Evolutionary conservation across 2,888 invertebrate genomes (phyloP), one percentile per base, ranked within the genome.

Genomic region (Melipona beecheii): DNA sequence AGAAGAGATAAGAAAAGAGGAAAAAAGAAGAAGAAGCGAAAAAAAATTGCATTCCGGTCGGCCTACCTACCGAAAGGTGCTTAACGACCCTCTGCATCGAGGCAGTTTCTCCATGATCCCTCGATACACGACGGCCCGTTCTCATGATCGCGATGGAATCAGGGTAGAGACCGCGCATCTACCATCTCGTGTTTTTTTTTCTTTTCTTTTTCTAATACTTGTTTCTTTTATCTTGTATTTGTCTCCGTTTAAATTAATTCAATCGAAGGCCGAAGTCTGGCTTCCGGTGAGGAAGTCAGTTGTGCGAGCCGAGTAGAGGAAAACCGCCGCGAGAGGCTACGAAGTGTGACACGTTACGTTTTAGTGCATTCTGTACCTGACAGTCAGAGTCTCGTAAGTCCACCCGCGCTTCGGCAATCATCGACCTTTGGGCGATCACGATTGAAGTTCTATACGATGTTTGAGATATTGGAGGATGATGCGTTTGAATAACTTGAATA

Each of bases 241-340:
- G 56, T 31, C 71, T 75, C n/a, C 24, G 60, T 81, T 84, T 84
- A 76, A 76, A 60, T 79, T 75, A 58, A 72, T 66, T 58, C 60
- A 52, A 36, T 43, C 36, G 71, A 31, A 65, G 54, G 50, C 24
- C 21, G 70, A 49, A 9, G 43, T 27, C 60, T 56, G 74, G n/a
- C 66, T 58, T 54, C 24, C 21, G 52, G 36, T 24, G 36, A 19
- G 15, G 62, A n/a, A n/a, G 54, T 66, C 74, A 36, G 60, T 62
- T 24, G 60, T 24, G 31, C 81, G 80, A 54, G 76, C 49, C 76
- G 66, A 56, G n/a, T 65, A 68, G 78, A 54, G 36, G 43, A 66
- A 86, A 82, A 43, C 65, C 72, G 89, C 90, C 90, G 86, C 72
- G 85, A 89, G 89, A 88, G 87, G 87, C 90, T 87, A 87, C 76